Conservation (phyloP, 2,888 invertebrate genomes). For the Cybosia mesomella region DNA sequence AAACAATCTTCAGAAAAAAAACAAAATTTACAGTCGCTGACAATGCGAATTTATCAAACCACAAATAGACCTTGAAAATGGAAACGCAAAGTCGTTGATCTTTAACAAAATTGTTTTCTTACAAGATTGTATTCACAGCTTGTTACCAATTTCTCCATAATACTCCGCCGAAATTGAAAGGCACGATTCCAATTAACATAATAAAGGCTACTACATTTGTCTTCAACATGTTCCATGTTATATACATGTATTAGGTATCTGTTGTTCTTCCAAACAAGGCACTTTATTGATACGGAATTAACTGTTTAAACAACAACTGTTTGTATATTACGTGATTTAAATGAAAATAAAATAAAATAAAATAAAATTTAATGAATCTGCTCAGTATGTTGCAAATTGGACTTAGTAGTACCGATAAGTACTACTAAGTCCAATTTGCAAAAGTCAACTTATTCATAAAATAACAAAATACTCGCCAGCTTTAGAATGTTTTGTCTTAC, state of each 20-base stretch:
- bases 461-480: no score
- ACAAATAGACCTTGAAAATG: slow-evolving; percentile 22
- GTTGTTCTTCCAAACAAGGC: background rate
- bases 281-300: slow-evolving; percentile 25
- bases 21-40: slow-evolving; percentile 13
- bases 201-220: slow-evolving; percentile 59
- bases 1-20: slow-evolving; percentile 16
- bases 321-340: background rate
- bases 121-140: slow-evolving; percentile 33
- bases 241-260: slow-evolving; percentile 28
- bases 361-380: background rate
- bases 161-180: slow-evolving; percentile 63
- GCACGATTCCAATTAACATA: slow-evolving; percentile 70
- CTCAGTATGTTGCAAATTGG: background rate
- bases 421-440: no score
- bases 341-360: no score
- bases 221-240: slow-evolving; percentile 43
- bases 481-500: no score
- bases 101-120: slow-evolving; percentile 35
- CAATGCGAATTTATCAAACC: slow-evolving; percentile 16
- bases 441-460: no score
- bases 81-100: slow-evolving; percentile 34
- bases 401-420: background rate
- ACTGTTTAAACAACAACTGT: background rate
- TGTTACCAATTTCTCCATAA: slow-evolving; percentile 59